Conservation (phyloP, 2,797 vertebrate genomes). For the Acrossocheilus wenchowensis region DNA sequence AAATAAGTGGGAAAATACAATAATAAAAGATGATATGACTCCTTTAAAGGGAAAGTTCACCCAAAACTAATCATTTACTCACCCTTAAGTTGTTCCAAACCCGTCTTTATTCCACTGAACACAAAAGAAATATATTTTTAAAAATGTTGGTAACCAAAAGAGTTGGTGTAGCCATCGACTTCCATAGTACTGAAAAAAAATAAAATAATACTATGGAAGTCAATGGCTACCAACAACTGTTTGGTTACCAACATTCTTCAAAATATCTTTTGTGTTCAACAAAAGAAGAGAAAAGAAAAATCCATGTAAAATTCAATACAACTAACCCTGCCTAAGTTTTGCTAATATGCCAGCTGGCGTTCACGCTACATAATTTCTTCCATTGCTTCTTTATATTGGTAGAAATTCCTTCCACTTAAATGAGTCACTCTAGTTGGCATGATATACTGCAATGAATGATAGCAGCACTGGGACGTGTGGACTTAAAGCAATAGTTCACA, state of each 20-base stretch:
- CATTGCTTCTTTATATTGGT: not conserved
- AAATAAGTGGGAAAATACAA: not conserved
- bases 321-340: not conserved
- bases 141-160: not conserved
- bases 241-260: not conserved
- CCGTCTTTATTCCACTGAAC: not conserved
- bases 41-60: not conserved
- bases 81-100: not conserved
- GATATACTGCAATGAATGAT: not conserved
- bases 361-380: slow-evolving; percentile 2
- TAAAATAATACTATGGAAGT: not conserved
- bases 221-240: not conserved
- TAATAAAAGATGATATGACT: not conserved
- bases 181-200: not conserved
- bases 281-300: not conserved
- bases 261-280: not conserved
- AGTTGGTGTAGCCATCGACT: not conserved
- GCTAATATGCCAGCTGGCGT: not conserved
- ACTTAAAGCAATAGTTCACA: not conserved
- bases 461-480: slow-evolving; percentile 1
- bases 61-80: not conserved
- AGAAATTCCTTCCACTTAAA: slow-evolving; percentile 18
- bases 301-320: not conserved
- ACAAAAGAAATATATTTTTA: not conserved
- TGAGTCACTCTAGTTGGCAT: not conserved